Evolutionary conservation across 35 echinoderm and acorn worm species (phyloP).

Genomic region (Amphiura filiformis): DNA sequence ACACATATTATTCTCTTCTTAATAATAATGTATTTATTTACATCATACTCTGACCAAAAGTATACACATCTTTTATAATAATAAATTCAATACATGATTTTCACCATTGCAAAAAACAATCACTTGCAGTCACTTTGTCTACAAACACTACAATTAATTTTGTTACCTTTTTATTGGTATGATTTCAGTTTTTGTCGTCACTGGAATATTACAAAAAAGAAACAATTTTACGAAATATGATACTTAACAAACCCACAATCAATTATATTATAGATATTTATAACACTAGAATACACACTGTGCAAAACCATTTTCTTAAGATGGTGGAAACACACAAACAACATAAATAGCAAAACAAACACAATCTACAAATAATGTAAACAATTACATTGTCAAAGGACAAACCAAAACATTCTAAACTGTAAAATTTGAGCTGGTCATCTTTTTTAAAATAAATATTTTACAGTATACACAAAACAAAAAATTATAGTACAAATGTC

Average conservation of each 20-base stretch:
- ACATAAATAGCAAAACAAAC: not conserved
- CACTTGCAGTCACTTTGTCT: not conserved
- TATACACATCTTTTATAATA: constrained; percentile 1
- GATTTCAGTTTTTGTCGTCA: not conserved
- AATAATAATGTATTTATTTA: not conserved
- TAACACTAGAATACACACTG: not conserved
- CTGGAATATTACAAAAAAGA: not conserved
- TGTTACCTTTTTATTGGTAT: not conserved
- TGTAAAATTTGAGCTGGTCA: no score
- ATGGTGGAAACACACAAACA: not conserved
- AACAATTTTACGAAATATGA: not conserved
- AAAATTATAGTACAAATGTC: no score
- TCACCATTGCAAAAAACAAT: not conserved
- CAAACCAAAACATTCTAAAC: no score
- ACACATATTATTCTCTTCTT: not conserved
- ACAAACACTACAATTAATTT: not conserved
- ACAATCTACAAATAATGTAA: no score
- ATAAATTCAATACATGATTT: constrained; percentile 1
- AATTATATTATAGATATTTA: not conserved
- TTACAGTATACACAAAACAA: no score
- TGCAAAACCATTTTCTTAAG: not conserved
- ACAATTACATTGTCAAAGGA: no score
- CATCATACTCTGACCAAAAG: constrained; percentile 3
- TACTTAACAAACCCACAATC: not conserved
- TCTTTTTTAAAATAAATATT: no score